Percentiles rank a stretch among this genome's conserved stretches.
These are phyloP conservation scores for Hydrozoanthus tunicans DNA, from an alignment of 64 coral and sea anemone genomes.

Conservation along the genomic window DNA sequence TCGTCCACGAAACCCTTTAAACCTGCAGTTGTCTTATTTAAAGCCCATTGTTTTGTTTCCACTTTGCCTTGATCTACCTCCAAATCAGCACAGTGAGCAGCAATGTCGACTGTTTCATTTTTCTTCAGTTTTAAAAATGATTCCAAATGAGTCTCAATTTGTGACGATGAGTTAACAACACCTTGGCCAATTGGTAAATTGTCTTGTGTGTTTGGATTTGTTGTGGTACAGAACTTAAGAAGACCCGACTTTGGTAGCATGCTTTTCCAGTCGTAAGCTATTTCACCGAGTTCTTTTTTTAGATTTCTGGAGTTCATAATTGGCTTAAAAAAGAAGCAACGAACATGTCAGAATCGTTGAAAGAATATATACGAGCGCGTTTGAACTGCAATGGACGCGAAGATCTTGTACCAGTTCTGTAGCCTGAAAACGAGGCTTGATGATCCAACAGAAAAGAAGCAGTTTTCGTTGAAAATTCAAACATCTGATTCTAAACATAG, in stretches of 20 bases:
- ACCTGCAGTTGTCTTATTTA: background rate
- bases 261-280: constrained; percentile 58
- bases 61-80: background rate
- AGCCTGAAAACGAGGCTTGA: too few relatives aligned
- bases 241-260: constrained; percentile 51
- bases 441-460: too few relatives aligned
- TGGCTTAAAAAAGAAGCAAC: constrained; percentile 5
- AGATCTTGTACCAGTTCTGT: too few relatives aligned
- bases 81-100: too few relatives aligned
- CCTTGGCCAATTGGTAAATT: background rate
- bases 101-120: background rate
- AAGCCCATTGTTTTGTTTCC: background rate
- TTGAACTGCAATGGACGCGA: too few relatives aligned
- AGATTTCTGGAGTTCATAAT: constrained; percentile 68
- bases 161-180: background rate
- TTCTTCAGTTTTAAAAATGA: background rate
- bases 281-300: constrained; percentile 50
- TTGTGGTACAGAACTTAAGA: constrained; percentile 52
- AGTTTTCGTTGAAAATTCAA: too few relatives aligned
- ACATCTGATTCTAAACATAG: too few relatives aligned
- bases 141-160: background rate
- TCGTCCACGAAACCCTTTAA: background rate
- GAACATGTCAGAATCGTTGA: too few relatives aligned
- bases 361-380: background rate
- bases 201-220: background rate